Base-by-base conservation (phyloP, 2,888 invertebrate species). In the Lasioglossum leucozonium region DNA sequence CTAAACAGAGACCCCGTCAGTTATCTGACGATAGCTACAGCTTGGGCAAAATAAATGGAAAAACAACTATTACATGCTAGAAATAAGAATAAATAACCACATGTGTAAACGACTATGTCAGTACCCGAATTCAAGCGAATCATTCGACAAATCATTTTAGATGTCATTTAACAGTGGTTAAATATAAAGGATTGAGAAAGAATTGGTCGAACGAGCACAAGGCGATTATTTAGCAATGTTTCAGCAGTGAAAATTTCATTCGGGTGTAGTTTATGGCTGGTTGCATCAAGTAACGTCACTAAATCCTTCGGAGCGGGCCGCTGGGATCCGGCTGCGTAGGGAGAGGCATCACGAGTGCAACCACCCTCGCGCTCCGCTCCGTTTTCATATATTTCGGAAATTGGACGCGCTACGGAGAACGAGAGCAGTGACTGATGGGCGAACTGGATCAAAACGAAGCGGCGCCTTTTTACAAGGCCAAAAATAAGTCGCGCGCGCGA, bases 401-500 rank as follows among this genome's bases (percentile, higher is more conserved):
- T 80, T 67, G 58, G 22, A 55, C 18, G 51, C 34, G 74, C 10
- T 0, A 13, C 11, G 18, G 55, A 42, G n/a, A 42, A 22, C 30
- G 10, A 34, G 4, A 55, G 73, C 47, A 42, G 71, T 71, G 73
- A 74, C 76, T 37, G 37, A 65, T 67, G 47, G 51, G 37, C 1
- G 1, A 44, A 51, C 42, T 34, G 51, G 74, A 79, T 77, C 18
- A 65, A 78, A 85, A 77, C 4, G 65, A 80, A 69, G 65, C 75
- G 77, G 81, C 73, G 84, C 67, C 75, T 81, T 77, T 80, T 85
- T 81, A 75, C 76, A n/a, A 4, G 10, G 84, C 79, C 84, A 80
- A 82, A 88, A 90, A 90, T 90, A 89, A 89, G 40, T 87, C 77
- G 75, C 73, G 8, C 51, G 22, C 51, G 85, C 83, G 47, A 89